Evolutionary conservation across 2,888 invertebrate genomes (phyloP), one percentile per base, ranked within the genome.

Genomic region (Timema podura): DNA sequence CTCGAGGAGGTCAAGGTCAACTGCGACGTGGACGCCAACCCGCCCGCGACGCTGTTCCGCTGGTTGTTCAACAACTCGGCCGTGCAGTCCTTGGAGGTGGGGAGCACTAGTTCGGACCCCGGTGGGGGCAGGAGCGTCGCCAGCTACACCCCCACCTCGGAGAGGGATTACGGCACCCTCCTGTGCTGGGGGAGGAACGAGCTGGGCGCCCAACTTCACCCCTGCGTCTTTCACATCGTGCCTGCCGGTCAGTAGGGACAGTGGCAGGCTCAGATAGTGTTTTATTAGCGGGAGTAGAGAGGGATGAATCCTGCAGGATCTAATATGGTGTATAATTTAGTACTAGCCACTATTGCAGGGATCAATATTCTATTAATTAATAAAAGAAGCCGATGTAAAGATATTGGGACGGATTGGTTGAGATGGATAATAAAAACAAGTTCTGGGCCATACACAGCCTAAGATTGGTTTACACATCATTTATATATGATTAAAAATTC

Each of bases 31-130:
- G 80, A 82, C 70, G 79, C 81, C 64, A 80, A 81, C 75, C 83
- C 83, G 0, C 75, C 77, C 15, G 78, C 78, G 48, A 72, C 75
- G 2, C 73, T 74, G 65, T 80, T 79, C 74, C 77, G 78, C 47
- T 80, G 80, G 80, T 77, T 77, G 65, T 80, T 82, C 76, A 82
- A 82, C 74, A 82, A 80, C 74, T 76, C 76, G 2, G 74, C 75
- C 5, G 74, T 75, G 0, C 75, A 74, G 57, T 71, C 75, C 6
- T 71, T 72, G 9, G 70, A 74, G 44, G 72, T 76, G 8, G 74
- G 71, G 15, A 74, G 68, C 71, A 73, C 75, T n/a, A 78, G 79
- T 6, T 75, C 77, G 10, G 78, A 78, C 69, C 76, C 76, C 51
- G 77, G 77, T n/a, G 76, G 79, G 57, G 77, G 79, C 5, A 74